Percentiles rank a stretch among this genome's conserved stretches.
Conservation (phyloP, 2,113 vertebrate species). For the Phaethon lepturus region DNA sequence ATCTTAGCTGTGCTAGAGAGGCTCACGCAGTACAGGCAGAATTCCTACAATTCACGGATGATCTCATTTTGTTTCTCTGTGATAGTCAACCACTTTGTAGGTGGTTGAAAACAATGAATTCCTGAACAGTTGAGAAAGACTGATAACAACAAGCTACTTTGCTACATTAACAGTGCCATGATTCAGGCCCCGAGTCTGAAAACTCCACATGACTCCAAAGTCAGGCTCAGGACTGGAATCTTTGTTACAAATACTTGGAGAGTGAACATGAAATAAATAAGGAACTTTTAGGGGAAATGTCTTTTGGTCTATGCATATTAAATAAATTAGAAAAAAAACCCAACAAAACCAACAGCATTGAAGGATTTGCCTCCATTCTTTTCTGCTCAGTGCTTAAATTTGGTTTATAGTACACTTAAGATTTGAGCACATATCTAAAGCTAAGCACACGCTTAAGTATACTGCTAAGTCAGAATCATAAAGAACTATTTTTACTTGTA, state of each 20-base stretch:
- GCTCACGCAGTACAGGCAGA: background rate
- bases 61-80: background rate
- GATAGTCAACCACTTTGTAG: background rate
- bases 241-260: background rate
- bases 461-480: background rate
- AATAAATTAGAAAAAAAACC: background rate
- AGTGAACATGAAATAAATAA: background rate
- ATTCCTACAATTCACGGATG: background rate
- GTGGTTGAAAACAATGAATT: background rate
- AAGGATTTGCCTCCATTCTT: background rate
- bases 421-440: background rate
- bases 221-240: background rate
- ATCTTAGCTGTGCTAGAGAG: background rate
- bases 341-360: no score
- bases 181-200: background rate
- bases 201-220: background rate
- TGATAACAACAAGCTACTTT: conserved; percentile 11
- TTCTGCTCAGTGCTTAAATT: background rate
- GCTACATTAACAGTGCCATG: background rate
- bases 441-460: background rate
- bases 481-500: background rate
- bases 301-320: background rate
- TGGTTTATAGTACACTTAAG: background rate
- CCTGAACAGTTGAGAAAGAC: conserved; percentile 14
- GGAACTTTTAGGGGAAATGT: background rate